These are phyloP conservation scores for Avahi laniger DNA, from an alignment of 2,797 vertebrate species.

Conservation along the genomic window DNA sequence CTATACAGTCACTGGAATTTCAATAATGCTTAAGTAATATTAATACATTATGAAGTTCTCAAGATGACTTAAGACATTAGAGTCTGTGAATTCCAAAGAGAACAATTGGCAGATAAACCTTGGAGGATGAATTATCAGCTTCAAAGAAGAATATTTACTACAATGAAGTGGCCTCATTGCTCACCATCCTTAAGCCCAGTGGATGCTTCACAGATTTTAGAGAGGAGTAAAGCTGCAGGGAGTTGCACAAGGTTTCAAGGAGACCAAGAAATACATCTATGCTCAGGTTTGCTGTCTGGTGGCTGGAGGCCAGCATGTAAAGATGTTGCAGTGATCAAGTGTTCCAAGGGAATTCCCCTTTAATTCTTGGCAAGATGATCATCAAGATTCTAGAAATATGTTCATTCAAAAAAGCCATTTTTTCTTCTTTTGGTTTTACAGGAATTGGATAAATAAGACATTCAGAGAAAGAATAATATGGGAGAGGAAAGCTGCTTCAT, in stretches of 20 bases:
- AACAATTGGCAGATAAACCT: constrained; percentile 20
- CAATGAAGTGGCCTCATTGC: not conserved
- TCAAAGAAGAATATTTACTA: constrained; percentile 45
- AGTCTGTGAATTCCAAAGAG: constrained; percentile 2
- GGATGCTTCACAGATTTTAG: not conserved
- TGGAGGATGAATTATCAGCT: not conserved
- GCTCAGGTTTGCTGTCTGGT: not conserved
- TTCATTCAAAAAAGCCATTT: not conserved
- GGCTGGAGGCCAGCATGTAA: not conserved
- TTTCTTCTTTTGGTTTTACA: not conserved
- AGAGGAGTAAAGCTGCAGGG: not conserved
- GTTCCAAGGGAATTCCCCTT: not conserved
- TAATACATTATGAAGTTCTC: not conserved
- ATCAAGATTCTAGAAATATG: not conserved
- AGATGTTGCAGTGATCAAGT: not conserved
- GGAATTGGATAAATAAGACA: not conserved
- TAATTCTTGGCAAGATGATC: constrained; percentile 33
- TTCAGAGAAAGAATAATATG: not conserved
- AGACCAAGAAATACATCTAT: constrained; percentile 25
- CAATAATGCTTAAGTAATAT: not conserved
- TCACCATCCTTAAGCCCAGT: not conserved
- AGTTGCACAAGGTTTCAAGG: not conserved
- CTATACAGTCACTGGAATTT: constrained; percentile 2
- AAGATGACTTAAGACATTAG: not conserved
- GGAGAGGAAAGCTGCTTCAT: not conserved